phyloP scores from a whole-genome alignment of 2,797 vertebrate genomes.

The Amphiprion clarkii region DNA sequence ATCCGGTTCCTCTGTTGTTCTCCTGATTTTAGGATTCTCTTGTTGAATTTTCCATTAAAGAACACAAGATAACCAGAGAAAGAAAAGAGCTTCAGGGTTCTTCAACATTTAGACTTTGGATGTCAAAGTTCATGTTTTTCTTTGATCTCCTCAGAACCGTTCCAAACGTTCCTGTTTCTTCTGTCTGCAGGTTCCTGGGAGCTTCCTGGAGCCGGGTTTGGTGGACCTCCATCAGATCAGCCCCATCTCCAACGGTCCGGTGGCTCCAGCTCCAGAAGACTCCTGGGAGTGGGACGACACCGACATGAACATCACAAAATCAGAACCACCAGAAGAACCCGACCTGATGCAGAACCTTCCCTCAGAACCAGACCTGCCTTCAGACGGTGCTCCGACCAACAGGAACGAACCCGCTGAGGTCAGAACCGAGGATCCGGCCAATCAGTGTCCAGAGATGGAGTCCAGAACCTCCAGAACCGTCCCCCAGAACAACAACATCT shows the following conservation, averaged over 20 bases:
- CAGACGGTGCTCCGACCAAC: not conserved
- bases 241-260: slow-evolving; percentile 48
- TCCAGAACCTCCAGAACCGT: not conserved
- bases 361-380: slow-evolving; percentile 44
- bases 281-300: slow-evolving; percentile 99
- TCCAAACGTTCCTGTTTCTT: slow-evolving; percentile 9
- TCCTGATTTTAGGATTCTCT: too few species aligned
- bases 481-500: slow-evolving; percentile 74
- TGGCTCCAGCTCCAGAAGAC: slow-evolving; percentile 85
- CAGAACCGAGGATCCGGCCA: not conserved
- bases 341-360: slow-evolving; percentile 59
- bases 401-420: not conserved
- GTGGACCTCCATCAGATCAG: slow-evolving; percentile 88
- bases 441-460: slow-evolving; percentile 25
- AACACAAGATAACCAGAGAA: too few species aligned
- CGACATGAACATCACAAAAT: slow-evolving; percentile 91
- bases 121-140: too few species aligned
- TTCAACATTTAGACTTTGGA: too few species aligned
- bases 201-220: slow-evolving; percentile 90
- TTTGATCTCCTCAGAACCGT: too few species aligned
- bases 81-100: too few species aligned
- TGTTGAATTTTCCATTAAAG: too few species aligned
- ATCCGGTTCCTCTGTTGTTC: too few species aligned
- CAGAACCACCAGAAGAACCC: slow-evolving; percentile 78
- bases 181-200: slow-evolving; percentile 88